A percentile compares a stretch with the other conserved stretches of the same genome.
Evolutionary conservation across 2,888 invertebrate genomes (phyloP).

Genomic region (Drosophila paranaensis): DNA sequence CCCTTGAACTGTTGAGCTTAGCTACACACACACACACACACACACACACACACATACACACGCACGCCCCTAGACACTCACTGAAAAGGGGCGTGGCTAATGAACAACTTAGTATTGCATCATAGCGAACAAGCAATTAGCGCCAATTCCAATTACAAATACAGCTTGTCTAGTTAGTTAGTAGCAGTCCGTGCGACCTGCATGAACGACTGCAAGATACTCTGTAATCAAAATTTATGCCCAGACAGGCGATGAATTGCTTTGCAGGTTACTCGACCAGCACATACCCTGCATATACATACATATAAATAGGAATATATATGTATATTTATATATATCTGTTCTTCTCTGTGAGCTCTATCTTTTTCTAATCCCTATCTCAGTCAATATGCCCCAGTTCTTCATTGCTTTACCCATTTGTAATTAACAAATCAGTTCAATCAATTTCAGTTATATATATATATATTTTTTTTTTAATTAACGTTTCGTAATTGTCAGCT

Average conservation of each 20-base stretch:
- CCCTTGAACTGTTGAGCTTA: conserved; percentile 17
- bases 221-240: not conserved
- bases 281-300: not conserved
- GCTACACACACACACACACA: too few species aligned
- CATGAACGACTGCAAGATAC: not conserved
- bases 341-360: too few species aligned
- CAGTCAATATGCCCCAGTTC: not conserved
- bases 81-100: conserved; percentile 25
- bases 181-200: not conserved
- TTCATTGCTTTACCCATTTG: conserved; percentile 1
- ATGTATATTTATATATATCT: too few species aligned
- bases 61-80: conserved; percentile 3
- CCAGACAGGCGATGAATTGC: not conserved
- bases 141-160: conserved; percentile 33
- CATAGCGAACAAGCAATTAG: conserved; percentile 40
- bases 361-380: not conserved
- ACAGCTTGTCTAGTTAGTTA: conserved; percentile 7
- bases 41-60: too few species aligned
- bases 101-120: conserved; percentile 25
- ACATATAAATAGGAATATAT: too few species aligned
- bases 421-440: conserved; percentile 36
- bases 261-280: not conserved
- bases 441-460: conserved; percentile 8
- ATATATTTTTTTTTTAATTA: too few species aligned
- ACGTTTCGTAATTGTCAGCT: conserved; percentile 15